A percentile compares a stretch with the other conserved stretches of the same genome.
Conservation (phyloP, 2,888 invertebrate genomes). For the Conchocele bisecta region DNA sequence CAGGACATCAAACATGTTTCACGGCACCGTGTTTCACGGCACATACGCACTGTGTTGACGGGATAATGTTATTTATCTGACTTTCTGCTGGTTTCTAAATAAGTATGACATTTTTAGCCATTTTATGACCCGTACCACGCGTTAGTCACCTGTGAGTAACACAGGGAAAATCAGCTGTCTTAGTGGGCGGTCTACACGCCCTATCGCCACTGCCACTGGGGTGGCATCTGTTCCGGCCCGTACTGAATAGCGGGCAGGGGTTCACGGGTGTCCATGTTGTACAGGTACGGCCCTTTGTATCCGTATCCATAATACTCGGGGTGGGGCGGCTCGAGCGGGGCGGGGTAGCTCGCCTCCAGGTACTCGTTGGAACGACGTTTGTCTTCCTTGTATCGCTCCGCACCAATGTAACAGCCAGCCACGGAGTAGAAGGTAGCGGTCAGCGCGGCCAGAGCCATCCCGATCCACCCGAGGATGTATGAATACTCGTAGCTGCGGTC, state of each 20-base stretch:
- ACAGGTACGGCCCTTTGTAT: conserved; percentile 58
- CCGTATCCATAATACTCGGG: conserved; percentile 45
- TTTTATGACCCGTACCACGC: too few species aligned
- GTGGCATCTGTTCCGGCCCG: conserved; percentile 44
- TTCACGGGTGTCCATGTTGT: conserved; percentile 58
- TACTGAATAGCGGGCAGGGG: conserved; percentile 58
- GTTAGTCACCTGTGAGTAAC: too few species aligned
- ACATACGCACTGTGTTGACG: too few species aligned
- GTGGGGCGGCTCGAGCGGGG: conserved; percentile 51
- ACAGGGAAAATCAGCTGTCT: too few species aligned
- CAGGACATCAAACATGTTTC: too few species aligned
- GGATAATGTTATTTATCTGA: too few species aligned
- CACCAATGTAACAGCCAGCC: conserved; percentile 73
- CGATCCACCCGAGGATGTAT: conserved; percentile 79
- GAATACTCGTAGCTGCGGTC: conserved; percentile 74
- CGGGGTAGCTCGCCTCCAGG: conserved; percentile 53
- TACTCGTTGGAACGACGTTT: conserved; percentile 44
- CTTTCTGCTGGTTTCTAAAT: too few species aligned
- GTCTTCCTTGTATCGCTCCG: conserved; percentile 68
- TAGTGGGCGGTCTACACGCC: too few species aligned
- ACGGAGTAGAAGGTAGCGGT: conserved; percentile 76
- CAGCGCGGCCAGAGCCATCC: conserved; percentile 72
- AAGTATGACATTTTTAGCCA: too few species aligned
- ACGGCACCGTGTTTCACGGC: too few species aligned
- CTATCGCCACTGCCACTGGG: conserved; percentile 34